Evolutionary conservation across 2,113 vertebrate genomes (phyloP), one percentile per base, ranked within the genome.

Genomic region (Hypanus sabinus): DNA sequence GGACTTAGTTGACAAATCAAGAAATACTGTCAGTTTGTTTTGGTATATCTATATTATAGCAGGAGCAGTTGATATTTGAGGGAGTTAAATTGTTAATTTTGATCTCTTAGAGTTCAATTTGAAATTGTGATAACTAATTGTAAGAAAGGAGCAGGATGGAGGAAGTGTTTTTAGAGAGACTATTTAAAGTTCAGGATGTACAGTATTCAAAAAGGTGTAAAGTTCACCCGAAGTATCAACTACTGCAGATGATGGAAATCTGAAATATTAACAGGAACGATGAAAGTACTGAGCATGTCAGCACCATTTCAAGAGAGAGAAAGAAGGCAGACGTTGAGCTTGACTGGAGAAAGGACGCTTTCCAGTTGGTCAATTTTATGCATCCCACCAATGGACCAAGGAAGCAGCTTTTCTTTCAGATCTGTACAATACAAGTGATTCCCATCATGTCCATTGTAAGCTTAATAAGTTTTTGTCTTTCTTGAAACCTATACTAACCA

Each of bases 401-500:
- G 38, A 30, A 10, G 10, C 16, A 93, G 16, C 30, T 73, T 30
- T 46, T 55, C 24, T 73, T 55, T 36, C 8, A 93, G 70, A 36
- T 93, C 73, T 73, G 70, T 68, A 46, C 12, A 30, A 46, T 73
- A 36, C 55, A 73, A 93, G 38, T 93, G n/a, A 71, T 24, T 14
- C 38, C 65, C 38, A 55, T 70, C 16, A 71, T 38, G 91, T 55
- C 10, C 68, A 46, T 5, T 73, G 70, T 22, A 73, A 73, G 22
- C 55, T 93, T 73, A 93, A 73, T 38, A 93, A 27, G 11, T 55
- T 73, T 71, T 10, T 73, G 91, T 70, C 36, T 93, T 73, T 93
- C 68, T 73, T 73, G 6, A 93, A 73, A 46, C 70, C 36, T 73
- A 38, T 73, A 24, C 91, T 75, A 73, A 93, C 60, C 38, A 38